phyloP scores from a whole-genome alignment of 1,140 invertebrate genomes.

The Whitmania pigra region DNA sequence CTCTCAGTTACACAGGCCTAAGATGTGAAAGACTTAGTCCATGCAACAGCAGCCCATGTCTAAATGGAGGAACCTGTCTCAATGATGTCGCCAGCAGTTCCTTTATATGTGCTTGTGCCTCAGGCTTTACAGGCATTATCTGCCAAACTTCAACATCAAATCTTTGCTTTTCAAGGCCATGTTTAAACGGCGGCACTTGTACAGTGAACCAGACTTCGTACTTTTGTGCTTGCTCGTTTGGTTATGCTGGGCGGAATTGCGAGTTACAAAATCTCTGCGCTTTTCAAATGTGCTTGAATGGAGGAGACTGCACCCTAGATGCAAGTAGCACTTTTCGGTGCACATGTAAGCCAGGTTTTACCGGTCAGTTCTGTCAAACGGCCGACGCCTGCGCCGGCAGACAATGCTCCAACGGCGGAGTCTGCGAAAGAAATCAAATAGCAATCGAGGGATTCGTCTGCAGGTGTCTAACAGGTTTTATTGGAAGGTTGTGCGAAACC shows the following conservation, averaged over 20 bases:
- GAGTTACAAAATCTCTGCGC: slow-evolving; percentile 5
- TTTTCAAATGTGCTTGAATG: too few relatives aligned
- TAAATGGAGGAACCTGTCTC: slow-evolving; percentile 15
- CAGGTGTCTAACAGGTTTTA: slow-evolving; percentile 17
- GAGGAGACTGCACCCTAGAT: background rate
- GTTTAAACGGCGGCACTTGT: slow-evolving; percentile 28
- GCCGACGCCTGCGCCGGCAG: slow-evolving; percentile 19
- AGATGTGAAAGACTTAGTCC: slow-evolving; percentile 33
- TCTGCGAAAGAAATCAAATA: background rate
- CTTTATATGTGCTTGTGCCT: slow-evolving; percentile 25
- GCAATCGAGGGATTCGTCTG: slow-evolving; percentile 16
- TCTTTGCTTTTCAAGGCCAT: slow-evolving; percentile 24
- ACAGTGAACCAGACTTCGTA: slow-evolving; percentile 15
- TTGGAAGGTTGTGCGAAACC: slow-evolving; percentile 16
- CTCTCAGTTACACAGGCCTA: slow-evolving; percentile 30
- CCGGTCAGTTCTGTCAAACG: slow-evolving; percentile 17
- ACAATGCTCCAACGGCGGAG: slow-evolving; percentile 16
- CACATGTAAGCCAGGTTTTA: slow-evolving; percentile 16
- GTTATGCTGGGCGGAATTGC: slow-evolving; percentile 26
- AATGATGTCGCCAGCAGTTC: background rate
- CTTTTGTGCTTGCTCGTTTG: slow-evolving; percentile 20
- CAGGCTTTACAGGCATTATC: slow-evolving; percentile 23
- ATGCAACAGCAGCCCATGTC: slow-evolving; percentile 10
- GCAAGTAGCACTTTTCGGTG: slow-evolving; percentile 12
- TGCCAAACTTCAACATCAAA: slow-evolving; percentile 4